Base-by-base conservation (phyloP, 2,888 invertebrate genomes). In the Scaptomyza flava region DNA sequence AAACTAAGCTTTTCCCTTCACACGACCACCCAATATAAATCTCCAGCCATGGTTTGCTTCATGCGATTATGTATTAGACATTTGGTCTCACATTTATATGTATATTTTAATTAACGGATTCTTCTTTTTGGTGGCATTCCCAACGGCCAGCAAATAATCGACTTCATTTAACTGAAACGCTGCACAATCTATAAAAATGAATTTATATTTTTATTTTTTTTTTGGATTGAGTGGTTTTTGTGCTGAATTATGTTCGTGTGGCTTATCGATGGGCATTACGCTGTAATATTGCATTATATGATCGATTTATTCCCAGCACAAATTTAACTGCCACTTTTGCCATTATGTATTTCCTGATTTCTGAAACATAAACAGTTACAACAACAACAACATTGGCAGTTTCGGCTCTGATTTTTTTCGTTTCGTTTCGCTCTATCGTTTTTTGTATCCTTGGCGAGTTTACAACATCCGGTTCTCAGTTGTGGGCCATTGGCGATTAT, bases 231-330 rank as follows among this genome's bases (percentile, higher is more conserved):
- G 17, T 45, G 20, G 36, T 7, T 30, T 14, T 2, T 33, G 27
- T 17, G 33, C 20, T 48, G 7, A 31, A 14, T 4, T 47, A 11
- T 41, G n/a, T 36, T 36, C 38, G 41, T 41, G 14, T 11, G 63
- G 70, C 52, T 77, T 74, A 77, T 74, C 68, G 79, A 69, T 68
- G 78, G 72, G 70, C 75, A 87, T 84, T 85, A 81, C 81, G 87
- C 60, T 77, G 74, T 82, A 82, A 82, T 82, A 82, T 83, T 83
- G 73, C 82, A 79, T 87, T 85, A 83, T 87, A 85, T 87, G 82
- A 88, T 88, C 64, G 84, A 84, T 84, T 79, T 88, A 87, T 89
- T 89, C 89, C 87, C 89, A 87, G 79, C 78, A 82, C 89, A 89
- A 89, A 84, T 87, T 89, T 81, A 83, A 79, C 86, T 81, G 86